Percentiles rank a stretch among this genome's conserved stretches.
Evolutionary conservation across 2,113 vertebrate species (phyloP).

Genomic region (Urocynchramus pylzowi): DNA sequence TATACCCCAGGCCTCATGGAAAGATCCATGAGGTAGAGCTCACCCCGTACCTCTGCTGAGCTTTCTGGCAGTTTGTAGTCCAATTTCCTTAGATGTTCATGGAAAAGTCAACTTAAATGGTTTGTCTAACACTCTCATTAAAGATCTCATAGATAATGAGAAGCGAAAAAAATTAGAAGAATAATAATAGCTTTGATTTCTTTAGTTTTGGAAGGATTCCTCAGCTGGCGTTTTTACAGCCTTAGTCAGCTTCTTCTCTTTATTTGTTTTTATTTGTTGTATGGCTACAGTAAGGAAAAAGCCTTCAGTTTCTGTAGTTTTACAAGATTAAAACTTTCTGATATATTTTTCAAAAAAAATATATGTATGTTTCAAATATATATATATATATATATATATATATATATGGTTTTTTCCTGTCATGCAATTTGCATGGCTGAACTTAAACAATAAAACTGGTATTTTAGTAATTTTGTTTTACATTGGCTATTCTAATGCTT

Average conservation of each 20-base stretch:
- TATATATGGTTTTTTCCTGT: accelerated
- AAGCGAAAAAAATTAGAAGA: not conserved
- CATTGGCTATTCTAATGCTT: not conserved
- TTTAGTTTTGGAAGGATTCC: not conserved
- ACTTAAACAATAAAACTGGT: not conserved
- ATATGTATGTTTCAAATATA: no score
- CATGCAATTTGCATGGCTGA: not conserved
- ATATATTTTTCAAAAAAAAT: not conserved
- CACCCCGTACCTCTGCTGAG: not conserved
- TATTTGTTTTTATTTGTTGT: not conserved
- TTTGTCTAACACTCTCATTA: not conserved
- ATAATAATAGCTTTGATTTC: not conserved
- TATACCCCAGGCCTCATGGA: not conserved
- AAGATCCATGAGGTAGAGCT: not conserved
- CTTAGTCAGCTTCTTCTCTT: not conserved
- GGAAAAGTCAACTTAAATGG: not conserved
- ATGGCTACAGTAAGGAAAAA: not conserved
- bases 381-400: no score
- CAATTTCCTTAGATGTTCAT: not conserved
- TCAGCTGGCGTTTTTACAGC: not conserved
- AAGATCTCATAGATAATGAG: not conserved
- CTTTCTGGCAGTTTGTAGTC: not conserved
- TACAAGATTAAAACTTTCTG: not conserved
- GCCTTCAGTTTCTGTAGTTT: not conserved
- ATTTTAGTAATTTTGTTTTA: not conserved